A percentile compares a stretch with the other conserved stretches of the same genome.
Conservation (phyloP, 2,888 invertebrate genomes). For the Dynastes hyllus region DNA sequence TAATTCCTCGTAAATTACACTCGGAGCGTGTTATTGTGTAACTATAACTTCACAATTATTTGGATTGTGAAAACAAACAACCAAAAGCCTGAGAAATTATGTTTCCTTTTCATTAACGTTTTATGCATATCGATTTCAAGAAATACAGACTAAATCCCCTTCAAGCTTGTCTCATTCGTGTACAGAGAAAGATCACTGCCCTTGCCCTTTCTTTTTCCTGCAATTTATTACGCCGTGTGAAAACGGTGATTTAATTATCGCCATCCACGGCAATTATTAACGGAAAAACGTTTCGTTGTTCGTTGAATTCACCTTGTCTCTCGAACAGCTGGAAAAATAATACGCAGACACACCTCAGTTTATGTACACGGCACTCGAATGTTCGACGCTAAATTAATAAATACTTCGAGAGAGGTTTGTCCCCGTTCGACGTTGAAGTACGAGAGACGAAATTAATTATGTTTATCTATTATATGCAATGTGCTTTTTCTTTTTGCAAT, state of each 20-base stretch:
- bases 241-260: constrained; percentile 28
- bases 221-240: constrained; percentile 1
- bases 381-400: constrained; percentile 3
- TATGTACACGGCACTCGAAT: background rate
- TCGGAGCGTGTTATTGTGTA: too few relatives aligned
- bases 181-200: background rate
- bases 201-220: background rate
- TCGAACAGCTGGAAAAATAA: background rate
- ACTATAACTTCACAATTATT: too few relatives aligned
- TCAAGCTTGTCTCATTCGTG: too few relatives aligned
- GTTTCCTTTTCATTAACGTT: too few relatives aligned
- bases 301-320: background rate
- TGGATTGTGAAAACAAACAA: too few relatives aligned
- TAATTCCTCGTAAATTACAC: too few relatives aligned
- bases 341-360: background rate
- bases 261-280: constrained; percentile 15
- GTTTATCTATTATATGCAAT: background rate
- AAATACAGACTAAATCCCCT: too few relatives aligned
- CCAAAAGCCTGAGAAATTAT: too few relatives aligned
- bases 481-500: background rate
- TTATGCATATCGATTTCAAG: too few relatives aligned
- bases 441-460: constrained; percentile 7
- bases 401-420: constrained; percentile 6
- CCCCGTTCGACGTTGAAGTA: background rate
- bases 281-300: background rate